Evolutionary conservation across 2,888 invertebrate species (phyloP).

Genomic region (Tupiocoris notatus): DNA sequence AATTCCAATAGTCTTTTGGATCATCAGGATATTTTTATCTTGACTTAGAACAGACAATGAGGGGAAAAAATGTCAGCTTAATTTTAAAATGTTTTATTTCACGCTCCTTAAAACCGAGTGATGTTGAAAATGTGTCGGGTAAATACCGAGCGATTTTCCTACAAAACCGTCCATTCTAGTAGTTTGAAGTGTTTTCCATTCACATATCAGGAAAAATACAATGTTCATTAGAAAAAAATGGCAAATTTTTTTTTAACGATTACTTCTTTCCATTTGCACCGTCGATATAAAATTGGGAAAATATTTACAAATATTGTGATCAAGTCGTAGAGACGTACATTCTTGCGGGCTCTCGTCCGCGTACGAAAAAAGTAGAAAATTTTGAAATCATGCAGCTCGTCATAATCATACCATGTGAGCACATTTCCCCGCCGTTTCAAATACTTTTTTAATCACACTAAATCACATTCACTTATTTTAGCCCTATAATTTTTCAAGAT

Average conservation of each 20-base stretch:
- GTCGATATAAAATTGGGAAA: constrained; percentile 37
- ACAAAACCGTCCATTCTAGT: background rate
- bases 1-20: too few species aligned
- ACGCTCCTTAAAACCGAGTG: constrained; percentile 14
- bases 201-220: background rate
- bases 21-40: too few species aligned
- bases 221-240: constrained; percentile 23
- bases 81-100: constrained; percentile 30
- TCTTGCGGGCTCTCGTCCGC: background rate
- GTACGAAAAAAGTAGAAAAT: constrained; percentile 8
- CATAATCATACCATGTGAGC: background rate
- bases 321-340: constrained; percentile 13
- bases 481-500: constrained; percentile 13
- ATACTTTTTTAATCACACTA: constrained; percentile 36
- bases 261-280: constrained; percentile 6
- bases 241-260: constrained; percentile 31
- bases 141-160: constrained; percentile 12
- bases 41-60: background rate
- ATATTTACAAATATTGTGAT: constrained; percentile 37
- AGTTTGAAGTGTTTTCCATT: background rate
- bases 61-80: background rate
- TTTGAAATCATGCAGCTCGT: constrained; percentile 12
- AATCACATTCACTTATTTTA: constrained; percentile 40
- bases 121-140: constrained; percentile 10
- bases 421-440: constrained; percentile 24